Evolutionary conservation across 2,888 invertebrate genomes (phyloP).

Genomic region (Ochropacha duplaris): DNA sequence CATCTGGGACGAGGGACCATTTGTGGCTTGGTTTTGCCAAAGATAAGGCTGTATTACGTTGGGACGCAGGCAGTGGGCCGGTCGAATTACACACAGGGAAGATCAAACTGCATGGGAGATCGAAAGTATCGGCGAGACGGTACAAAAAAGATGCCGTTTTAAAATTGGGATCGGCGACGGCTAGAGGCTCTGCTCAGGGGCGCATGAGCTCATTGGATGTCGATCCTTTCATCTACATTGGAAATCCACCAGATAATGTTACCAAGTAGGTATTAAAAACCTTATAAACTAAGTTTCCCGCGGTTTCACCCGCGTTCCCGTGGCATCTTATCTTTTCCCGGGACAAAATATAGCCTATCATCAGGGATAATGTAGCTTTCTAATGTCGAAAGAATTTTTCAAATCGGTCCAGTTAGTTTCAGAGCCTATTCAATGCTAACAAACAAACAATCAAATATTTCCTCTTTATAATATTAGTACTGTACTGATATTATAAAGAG

Average conservation of each 20-base stretch:
- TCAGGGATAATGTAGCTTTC: no score
- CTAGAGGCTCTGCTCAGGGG: slow-evolving; percentile 65
- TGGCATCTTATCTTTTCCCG: no score
- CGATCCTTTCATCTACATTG: slow-evolving; percentile 69
- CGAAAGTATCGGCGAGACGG: slow-evolving; percentile 67
- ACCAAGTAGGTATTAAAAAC: slow-evolving; percentile 56
- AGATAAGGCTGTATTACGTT: slow-evolving; percentile 62
- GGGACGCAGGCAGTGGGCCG: slow-evolving; percentile 73
- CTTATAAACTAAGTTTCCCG: no score
- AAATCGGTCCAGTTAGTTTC: no score
- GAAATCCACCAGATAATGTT: slow-evolving; percentile 68
- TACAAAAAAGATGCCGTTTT: slow-evolving; percentile 74
- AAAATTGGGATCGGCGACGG: slow-evolving; percentile 58
- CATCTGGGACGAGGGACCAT: slow-evolving; percentile 71
- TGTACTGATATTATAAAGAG: no score
- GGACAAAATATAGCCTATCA: no score
- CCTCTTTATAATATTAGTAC: no score
- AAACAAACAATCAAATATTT: no score
- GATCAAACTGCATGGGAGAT: slow-evolving; percentile 61
- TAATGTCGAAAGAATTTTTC: no score
- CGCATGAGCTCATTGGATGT: slow-evolving; percentile 72
- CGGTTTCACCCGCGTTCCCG: no score
- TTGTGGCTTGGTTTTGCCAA: slow-evolving; percentile 73
- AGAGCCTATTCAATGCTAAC: no score
- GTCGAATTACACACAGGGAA: slow-evolving; percentile 64